Conservation (phyloP, 2,113 vertebrate genomes). For the Calyptommatus sinebrachiatus region DNA sequence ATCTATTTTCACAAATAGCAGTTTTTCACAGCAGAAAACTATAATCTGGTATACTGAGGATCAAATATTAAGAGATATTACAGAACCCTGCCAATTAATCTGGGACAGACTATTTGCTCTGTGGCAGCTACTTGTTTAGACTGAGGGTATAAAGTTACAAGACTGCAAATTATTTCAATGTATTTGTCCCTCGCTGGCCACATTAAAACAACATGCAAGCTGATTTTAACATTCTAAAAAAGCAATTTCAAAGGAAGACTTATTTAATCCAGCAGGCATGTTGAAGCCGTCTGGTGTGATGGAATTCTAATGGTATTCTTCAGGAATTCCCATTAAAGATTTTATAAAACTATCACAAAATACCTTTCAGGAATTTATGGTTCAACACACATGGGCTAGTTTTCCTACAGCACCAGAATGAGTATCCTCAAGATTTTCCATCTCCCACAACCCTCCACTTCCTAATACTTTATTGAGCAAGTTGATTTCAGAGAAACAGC, state of each 20-base stretch:
- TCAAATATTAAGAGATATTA: not conserved
- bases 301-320: conserved; percentile 24
- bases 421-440: not conserved
- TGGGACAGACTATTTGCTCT: not conserved
- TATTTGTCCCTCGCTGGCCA: not conserved
- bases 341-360: conserved; percentile 22
- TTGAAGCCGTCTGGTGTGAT: conserved; percentile 11
- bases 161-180: not conserved
- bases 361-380: conserved; percentile 23
- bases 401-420: not conserved
- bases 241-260: conserved; percentile 16
- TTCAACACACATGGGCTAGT: not conserved
- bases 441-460: not conserved
- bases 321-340: conserved; percentile 24
- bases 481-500: too few relatives aligned
- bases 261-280: conserved; percentile 5
- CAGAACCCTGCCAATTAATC: conserved; percentile 5
- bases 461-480: not conserved
- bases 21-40: not conserved
- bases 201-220: conserved; percentile 23
- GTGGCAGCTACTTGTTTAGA: conserved; percentile 9
- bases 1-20: not conserved
- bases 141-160: not conserved
- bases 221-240: conserved; percentile 5
- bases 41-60: not conserved